Evolutionary conservation across 1,140 invertebrate species (phyloP).

Genomic region (Drosophila persimilis): DNA sequence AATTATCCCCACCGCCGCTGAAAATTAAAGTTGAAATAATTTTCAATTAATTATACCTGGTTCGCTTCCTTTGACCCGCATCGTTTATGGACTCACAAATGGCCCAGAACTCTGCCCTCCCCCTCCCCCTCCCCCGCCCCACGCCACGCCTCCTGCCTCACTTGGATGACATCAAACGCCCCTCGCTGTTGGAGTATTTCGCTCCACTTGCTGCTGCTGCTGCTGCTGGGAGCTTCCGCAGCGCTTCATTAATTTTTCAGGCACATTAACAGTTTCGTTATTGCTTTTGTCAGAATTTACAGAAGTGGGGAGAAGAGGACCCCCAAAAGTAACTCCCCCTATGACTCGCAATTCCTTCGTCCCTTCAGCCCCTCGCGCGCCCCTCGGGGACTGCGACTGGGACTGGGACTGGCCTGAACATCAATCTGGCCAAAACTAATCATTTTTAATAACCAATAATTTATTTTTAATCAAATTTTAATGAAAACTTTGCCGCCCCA

Average conservation of each 20-base stretch:
- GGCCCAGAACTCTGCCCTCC: background rate
- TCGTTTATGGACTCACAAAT: conserved; percentile 10
- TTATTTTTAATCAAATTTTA: conserved; percentile 81
- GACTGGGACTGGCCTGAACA: conserved; percentile 14
- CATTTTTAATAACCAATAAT: conserved; percentile 82
- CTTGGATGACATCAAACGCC: conserved; percentile 20
- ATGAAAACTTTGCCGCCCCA: conserved; percentile 69
- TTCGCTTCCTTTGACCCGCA: background rate
- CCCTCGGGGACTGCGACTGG: background rate
- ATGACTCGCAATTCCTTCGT: no score
- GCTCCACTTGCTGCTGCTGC: conserved; percentile 23
- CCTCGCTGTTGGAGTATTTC: conserved; percentile 17
- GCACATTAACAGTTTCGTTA: conserved; percentile 77
- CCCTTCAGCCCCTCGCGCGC: background rate
- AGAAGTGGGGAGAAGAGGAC: conserved; percentile 15
- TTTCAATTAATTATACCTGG: conserved; percentile 26
- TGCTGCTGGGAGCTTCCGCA: conserved; percentile 18
- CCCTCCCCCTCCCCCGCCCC: background rate
- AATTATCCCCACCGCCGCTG: background rate
- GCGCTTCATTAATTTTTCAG: conserved; percentile 57
- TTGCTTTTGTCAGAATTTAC: conserved; percentile 47
- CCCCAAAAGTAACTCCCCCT: background rate
- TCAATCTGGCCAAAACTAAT: conserved; percentile 69
- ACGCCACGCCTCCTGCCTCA: no score
- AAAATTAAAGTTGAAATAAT: conserved; percentile 34